A percentile compares a stretch with the other conserved stretches of the same genome.
Conservation (phyloP, 2,888 invertebrate species). For the Agrochola lychnidis region DNA sequence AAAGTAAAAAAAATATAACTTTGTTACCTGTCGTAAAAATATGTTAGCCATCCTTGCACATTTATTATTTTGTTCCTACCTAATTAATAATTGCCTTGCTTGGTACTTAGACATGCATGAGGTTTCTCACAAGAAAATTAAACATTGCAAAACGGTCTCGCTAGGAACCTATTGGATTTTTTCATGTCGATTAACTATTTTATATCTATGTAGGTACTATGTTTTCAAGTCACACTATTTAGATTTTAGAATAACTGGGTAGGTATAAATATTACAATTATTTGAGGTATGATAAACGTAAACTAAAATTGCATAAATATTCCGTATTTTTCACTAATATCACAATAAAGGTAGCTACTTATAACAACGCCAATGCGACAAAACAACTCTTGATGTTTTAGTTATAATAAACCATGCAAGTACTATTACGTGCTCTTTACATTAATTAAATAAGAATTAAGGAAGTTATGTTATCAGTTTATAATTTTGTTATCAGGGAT, state of each 20-base stretch:
- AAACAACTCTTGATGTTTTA: neutral
- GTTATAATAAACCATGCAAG: neutral
- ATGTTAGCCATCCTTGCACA: conserved; percentile 34
- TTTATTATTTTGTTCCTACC: neutral
- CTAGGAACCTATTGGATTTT: neutral
- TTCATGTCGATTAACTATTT: no score
- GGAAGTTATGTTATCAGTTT: conserved; percentile 8
- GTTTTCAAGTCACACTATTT: neutral
- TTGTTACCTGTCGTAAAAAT: conserved; percentile 56
- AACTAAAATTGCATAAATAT: neutral
- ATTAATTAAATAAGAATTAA: conserved; percentile 6
- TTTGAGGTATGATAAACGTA: no score
- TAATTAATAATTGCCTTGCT: neutral
- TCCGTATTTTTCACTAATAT: neutral
- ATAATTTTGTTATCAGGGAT: conserved; percentile 17
- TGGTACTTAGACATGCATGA: neutral
- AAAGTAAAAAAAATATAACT: neutral
- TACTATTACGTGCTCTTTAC: neutral
- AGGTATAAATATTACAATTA: no score
- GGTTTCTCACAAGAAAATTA: neutral
- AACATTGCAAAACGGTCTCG: neutral
- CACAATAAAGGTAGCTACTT: neutral
- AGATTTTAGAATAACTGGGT: no score
- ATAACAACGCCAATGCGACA: neutral
- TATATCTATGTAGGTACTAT: no score